phyloP scores from a whole-genome alignment of 2,797 vertebrate genomes.

The Phalanger gymnotis region DNA sequence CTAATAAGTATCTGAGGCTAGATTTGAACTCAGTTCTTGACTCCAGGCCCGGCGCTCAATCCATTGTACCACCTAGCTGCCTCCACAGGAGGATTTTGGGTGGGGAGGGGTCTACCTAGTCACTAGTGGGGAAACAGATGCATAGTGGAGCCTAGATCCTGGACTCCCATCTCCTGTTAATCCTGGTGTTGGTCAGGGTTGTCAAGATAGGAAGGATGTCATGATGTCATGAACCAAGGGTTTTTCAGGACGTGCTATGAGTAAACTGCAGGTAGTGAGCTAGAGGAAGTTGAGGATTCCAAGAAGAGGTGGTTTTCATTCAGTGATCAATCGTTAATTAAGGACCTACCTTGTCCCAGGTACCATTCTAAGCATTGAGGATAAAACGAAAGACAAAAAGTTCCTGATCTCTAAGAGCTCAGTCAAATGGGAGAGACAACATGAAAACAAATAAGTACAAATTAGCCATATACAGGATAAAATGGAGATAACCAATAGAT shows the following conservation, averaged over 20 bases:
- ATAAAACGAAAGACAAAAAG: neutral
- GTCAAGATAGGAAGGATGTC: neutral
- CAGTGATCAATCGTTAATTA: neutral
- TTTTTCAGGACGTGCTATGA: neutral
- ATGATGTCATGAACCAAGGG: neutral
- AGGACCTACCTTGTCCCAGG: neutral
- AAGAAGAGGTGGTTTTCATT: neutral
- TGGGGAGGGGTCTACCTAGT: neutral
- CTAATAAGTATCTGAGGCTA: neutral
- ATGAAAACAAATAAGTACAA: neutral
- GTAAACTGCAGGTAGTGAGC: neutral
- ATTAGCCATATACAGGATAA: neutral
- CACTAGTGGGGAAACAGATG: neutral
- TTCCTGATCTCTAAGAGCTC: neutral
- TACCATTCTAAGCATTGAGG: neutral
- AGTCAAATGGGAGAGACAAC: neutral
- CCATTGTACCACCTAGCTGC: neutral
- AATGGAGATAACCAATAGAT: neutral
- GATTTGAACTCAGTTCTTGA: neutral
- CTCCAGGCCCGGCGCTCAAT: neutral
- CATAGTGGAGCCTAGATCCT: neutral
- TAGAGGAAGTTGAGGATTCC: neutral
- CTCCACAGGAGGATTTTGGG: neutral
- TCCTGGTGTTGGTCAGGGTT: neutral
- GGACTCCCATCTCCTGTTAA: neutral